Conservation (phyloP, 2,797 vertebrate species). For the Nasua narica region DNA sequence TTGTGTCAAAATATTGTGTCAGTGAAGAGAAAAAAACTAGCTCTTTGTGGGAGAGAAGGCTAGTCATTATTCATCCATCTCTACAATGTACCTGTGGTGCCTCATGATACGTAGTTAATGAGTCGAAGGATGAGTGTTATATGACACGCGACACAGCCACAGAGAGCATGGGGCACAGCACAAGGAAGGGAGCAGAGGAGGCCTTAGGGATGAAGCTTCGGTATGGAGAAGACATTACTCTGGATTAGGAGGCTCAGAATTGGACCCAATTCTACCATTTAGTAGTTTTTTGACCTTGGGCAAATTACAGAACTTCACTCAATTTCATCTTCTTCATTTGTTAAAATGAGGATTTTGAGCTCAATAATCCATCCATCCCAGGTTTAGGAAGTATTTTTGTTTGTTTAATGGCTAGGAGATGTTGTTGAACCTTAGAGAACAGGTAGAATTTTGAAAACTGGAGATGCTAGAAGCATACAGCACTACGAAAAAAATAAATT, state of each 20-base stretch:
- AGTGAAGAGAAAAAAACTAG: background rate
- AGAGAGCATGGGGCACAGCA: background rate
- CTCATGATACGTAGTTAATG: background rate
- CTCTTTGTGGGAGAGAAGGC: background rate
- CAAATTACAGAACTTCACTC: background rate
- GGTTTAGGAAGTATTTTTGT: background rate
- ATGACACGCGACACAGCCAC: background rate
- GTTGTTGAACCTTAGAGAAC: background rate
- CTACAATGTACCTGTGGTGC: background rate
- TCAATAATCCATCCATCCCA: background rate
- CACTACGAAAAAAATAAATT: background rate
- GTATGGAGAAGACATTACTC: background rate
- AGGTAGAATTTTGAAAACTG: background rate
- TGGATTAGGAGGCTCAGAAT: background rate
- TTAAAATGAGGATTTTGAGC: slow-evolving; percentile 3
- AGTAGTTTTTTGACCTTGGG: background rate
- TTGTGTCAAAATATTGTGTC: background rate
- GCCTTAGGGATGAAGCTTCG: background rate
- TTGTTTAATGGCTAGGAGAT: background rate
- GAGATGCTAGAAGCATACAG: background rate
- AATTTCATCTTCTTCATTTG: background rate
- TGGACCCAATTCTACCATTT: background rate
- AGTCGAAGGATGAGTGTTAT: background rate
- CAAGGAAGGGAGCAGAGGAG: background rate
- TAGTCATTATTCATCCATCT: background rate